Conservation (phyloP, 2,888 invertebrate species). For the Parnassius mnemosyne region DNA sequence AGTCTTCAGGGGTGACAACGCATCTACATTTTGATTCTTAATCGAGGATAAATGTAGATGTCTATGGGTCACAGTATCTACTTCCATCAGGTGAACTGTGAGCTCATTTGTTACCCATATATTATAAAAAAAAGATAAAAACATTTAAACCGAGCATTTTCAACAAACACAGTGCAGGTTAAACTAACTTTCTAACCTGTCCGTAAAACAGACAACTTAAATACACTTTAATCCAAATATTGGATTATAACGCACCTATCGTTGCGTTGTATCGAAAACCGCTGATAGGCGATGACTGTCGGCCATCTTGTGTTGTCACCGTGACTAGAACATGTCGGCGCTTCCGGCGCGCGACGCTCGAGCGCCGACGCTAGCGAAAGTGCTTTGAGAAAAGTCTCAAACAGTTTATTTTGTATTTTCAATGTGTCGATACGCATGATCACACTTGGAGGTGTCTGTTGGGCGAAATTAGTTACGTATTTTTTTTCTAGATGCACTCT, state of each 20-base stretch:
- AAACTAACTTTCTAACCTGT: not conserved
- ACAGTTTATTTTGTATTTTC: slow-evolving; percentile 7
- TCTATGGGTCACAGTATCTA: too few species aligned
- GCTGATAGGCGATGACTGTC: slow-evolving; percentile 40
- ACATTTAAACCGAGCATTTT: too few species aligned
- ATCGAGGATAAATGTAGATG: too few species aligned
- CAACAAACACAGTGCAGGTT: too few species aligned
- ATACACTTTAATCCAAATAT: slow-evolving; percentile 2
- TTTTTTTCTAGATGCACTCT: not conserved
- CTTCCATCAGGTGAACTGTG: too few species aligned
- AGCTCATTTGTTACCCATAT: too few species aligned
- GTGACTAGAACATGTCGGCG: slow-evolving; percentile 30
- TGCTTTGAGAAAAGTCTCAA: slow-evolving; percentile 3
- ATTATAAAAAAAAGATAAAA: too few species aligned
- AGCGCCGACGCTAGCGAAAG: slow-evolving; percentile 15
- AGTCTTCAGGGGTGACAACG: too few species aligned
- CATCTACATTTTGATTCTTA: too few species aligned
- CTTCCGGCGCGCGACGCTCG: slow-evolving; percentile 10
- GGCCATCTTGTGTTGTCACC: slow-evolving; percentile 41
- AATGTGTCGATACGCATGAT: not conserved
- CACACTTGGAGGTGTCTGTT: not conserved
- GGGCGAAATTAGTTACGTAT: not conserved
- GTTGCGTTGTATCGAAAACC: slow-evolving; percentile 12
- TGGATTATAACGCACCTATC: slow-evolving; percentile 4
- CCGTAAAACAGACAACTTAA: not conserved